These are phyloP conservation scores for Chelon auratus DNA, from an alignment of 2,797 vertebrate genomes.

Conservation along the genomic window DNA sequence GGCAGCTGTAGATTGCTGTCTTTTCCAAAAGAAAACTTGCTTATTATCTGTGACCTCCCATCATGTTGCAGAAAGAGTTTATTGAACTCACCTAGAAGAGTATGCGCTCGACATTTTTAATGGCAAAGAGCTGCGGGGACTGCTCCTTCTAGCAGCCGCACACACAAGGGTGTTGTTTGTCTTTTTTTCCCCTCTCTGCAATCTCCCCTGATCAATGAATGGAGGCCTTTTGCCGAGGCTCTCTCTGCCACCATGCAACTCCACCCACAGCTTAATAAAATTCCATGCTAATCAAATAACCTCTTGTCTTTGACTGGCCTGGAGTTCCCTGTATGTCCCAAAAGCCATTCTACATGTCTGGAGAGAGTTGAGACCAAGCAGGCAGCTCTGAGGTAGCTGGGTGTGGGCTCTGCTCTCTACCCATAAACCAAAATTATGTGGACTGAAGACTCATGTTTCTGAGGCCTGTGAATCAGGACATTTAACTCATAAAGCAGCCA, in stretches of 20 bases:
- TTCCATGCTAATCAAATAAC: conserved; percentile 89
- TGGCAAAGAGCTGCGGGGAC: conserved; percentile 77
- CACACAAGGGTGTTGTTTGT: conserved; percentile 85
- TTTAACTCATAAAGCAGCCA: conserved; percentile 79
- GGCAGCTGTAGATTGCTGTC: conserved; percentile 39
- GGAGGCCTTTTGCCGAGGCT: conserved; percentile 82
- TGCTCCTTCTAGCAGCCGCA: conserved; percentile 72
- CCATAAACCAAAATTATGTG: conserved; percentile 86
- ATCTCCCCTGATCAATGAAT: conserved; percentile 85
- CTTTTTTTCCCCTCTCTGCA: conserved; percentile 59
- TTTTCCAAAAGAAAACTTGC: conserved; percentile 59
- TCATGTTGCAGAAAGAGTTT: conserved; percentile 67
- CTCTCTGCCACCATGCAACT: conserved; percentile 74
- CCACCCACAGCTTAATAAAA: conserved; percentile 89
- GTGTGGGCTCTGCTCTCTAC: conserved; percentile 81
- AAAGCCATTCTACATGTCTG: conserved; percentile 71
- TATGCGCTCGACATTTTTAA: conserved; percentile 77
- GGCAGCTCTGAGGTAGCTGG: conserved; percentile 81
- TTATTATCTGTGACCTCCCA: conserved; percentile 63
- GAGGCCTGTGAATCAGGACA: conserved; percentile 78
- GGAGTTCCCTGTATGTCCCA: conserved; percentile 76
- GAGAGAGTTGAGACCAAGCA: conserved; percentile 72
- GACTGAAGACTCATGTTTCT: conserved; percentile 82
- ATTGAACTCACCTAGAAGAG: conserved; percentile 78
- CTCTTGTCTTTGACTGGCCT: conserved; percentile 86